These are phyloP conservation scores for Sinohyriopsis cumingii DNA, from an alignment of 2,888 invertebrate species.

Conservation along the genomic window DNA sequence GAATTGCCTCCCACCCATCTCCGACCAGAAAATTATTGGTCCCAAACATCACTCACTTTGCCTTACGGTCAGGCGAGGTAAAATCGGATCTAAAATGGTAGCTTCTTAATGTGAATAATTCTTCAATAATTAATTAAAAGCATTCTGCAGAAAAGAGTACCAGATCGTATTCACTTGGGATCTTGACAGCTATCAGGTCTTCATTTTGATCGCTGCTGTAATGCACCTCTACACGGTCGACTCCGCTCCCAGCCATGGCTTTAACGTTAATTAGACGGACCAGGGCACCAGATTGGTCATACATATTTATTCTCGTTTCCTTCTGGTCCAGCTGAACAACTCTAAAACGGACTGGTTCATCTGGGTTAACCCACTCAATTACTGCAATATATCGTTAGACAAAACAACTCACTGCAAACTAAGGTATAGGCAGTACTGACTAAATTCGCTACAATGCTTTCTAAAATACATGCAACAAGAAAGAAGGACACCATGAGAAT, in stretches of 20 bases:
- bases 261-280: conserved; percentile 55
- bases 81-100: too few species aligned
- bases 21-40: too few species aligned
- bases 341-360: conserved; percentile 49
- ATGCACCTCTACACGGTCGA: conserved; percentile 40
- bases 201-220: conserved; percentile 43
- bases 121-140: too few species aligned
- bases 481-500: too few species aligned
- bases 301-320: conserved; percentile 49
- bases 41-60: too few species aligned
- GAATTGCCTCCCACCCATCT: too few species aligned
- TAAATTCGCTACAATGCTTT: neutral
- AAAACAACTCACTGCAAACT: too few species aligned
- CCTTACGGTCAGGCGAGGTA: too few species aligned
- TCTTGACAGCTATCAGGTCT: conserved; percentile 38
- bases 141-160: conserved; percentile 19
- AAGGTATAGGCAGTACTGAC: neutral
- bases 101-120: too few species aligned
- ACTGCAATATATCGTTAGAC: conserved; percentile 34
- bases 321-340: conserved; percentile 45
- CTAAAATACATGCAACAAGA: too few species aligned
- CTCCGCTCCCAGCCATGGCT: conserved; percentile 9
- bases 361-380: conserved; percentile 58
- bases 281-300: conserved; percentile 37
- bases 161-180: conserved; percentile 51